Conservation (phyloP, 2,888 invertebrate genomes). For the Catotricha subobsoleta region DNA sequence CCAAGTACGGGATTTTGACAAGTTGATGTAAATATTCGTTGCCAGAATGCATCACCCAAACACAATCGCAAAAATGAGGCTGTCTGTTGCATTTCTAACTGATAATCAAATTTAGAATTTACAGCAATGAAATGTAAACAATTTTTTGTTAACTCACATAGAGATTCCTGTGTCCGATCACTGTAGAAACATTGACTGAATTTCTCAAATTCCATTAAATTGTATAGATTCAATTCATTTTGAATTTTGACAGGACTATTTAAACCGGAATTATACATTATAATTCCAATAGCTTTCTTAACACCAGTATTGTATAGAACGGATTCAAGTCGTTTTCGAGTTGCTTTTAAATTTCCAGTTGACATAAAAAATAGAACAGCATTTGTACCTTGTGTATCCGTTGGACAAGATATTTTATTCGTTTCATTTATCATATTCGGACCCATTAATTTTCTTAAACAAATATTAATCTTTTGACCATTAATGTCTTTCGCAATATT, state of each 20-base stretch:
- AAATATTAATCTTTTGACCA: conserved; percentile 18
- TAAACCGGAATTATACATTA: conserved; percentile 15
- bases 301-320: conserved; percentile 16
- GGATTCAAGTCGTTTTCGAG: conserved; percentile 18
- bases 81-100: conserved; percentile 38
- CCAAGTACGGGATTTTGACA: conserved; percentile 13
- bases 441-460: conserved; percentile 22
- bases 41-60: conserved; percentile 45
- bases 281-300: conserved; percentile 19
- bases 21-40: conserved; percentile 30
- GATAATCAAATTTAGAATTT: conserved; percentile 32
- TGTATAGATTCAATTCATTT: neutral
- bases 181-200: neutral
- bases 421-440: conserved; percentile 19
- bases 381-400: conserved; percentile 10
- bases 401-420: conserved; percentile 6
- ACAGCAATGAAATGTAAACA: conserved; percentile 35
- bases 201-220: neutral
- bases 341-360: conserved; percentile 12
- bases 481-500: neutral
- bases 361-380: conserved; percentile 21
- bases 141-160: conserved; percentile 26
- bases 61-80: conserved; percentile 36
- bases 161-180: neutral
- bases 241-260: conserved; percentile 5